Conservation (phyloP, 2,797 vertebrate genomes). For the Diplodus puntazzo region DNA sequence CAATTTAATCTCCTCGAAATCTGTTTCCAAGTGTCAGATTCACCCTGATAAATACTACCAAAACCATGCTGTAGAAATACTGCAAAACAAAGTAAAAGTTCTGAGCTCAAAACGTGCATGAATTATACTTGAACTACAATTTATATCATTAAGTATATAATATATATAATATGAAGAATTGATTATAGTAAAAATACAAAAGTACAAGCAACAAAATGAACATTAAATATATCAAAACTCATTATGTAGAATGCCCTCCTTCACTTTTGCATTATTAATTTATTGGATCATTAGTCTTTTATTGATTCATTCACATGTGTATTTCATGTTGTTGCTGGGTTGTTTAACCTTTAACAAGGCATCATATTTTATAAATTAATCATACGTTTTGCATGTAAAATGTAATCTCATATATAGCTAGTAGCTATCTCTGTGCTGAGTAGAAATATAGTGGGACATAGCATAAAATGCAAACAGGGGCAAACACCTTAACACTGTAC, state of each 20-base stretch:
- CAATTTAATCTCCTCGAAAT: not conserved
- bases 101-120: not conserved
- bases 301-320: not conserved
- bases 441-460: too few relatives aligned
- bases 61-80: not conserved
- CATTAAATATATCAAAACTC: not conserved
- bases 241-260: not conserved
- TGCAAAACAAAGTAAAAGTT: not conserved
- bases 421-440: not conserved
- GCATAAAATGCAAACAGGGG: too few relatives aligned
- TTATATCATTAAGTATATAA: not conserved
- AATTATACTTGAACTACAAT: not conserved
- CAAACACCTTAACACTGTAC: too few relatives aligned
- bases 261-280: not conserved
- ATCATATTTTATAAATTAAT: not conserved
- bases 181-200: not conserved
- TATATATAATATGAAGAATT: too few relatives aligned
- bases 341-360: not conserved
- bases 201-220: not conserved
- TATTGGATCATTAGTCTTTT: not conserved
- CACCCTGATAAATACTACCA: not conserved
- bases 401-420: not conserved
- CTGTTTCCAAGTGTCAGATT: not conserved
- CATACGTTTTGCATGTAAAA: conserved; percentile 1
- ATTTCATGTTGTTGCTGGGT: not conserved